Conservation (phyloP, 2,113 vertebrate genomes). For the Albula glossodonta region DNA sequence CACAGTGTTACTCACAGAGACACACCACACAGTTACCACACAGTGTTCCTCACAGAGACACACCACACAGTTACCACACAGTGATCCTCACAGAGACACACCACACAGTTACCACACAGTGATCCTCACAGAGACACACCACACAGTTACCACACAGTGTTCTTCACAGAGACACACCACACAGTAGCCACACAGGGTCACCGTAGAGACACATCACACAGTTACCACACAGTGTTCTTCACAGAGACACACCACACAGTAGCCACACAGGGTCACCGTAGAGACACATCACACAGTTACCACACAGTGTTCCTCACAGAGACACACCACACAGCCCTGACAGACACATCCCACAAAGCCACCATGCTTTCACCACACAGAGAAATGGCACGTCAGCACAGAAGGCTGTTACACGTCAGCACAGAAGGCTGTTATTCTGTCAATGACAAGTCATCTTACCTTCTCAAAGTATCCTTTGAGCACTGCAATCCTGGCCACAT, state of each 20-base stretch:
- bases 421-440: neutral
- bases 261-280: neutral
- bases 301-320: neutral
- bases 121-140: no score
- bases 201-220: neutral
- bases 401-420: neutral
- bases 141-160: no score
- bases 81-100: neutral
- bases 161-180: no score
- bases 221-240: neutral
- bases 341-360: no score
- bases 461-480: slow-evolving; percentile 87
- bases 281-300: neutral
- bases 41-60: no score
- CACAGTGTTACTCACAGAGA: no score
- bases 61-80: neutral
- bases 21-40: no score
- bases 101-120: no score
- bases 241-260: neutral
- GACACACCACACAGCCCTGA: neutral
- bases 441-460: slow-evolving; percentile 61
- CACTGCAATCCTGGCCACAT: slow-evolving; percentile 83
- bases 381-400: no score
- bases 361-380: no score
- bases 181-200: no score